Evolutionary conservation across 2,888 invertebrate genomes (phyloP), one percentile per base, ranked within the genome.

Genomic region (Dolomedes plantarius): DNA sequence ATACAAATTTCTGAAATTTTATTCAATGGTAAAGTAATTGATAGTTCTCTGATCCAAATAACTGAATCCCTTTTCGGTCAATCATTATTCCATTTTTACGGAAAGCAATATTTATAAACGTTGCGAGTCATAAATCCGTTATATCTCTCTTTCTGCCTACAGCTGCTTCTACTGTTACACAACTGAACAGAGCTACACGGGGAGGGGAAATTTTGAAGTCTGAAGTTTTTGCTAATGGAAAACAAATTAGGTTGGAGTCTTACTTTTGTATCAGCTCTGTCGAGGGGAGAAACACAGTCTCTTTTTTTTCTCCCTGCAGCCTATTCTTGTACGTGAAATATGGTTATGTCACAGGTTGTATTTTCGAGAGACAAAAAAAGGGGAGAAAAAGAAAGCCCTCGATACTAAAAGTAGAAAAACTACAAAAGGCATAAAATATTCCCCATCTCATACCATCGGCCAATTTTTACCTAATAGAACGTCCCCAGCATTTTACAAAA

Each of bases 311-410:
- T 36, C 36, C 7, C 46, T 46, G 2, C 16, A 9, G 2, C n/a
- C 46, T 46, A 46, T 46, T 46, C 46, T 46, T 46, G 56, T 39
- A 19, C 23, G 23, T 83, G 76, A 83, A 83, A 83, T 83, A 83
- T 83, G 82, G 82, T 83, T 76, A 72, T 76, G 82, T 76, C 36
- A 50, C 76, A 83, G 82, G 76, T 83, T 83, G 82, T 50, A 65
- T 77, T 65, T 36, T n/a, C 69, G 19, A 71, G 76, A 64, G 62
- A 65, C 46, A 83, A 83, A 83, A 83, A 76, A 67, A 23, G 11
- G 19, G 7, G 28, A 29, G 65, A n/a, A 46, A 46, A 46, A 46
- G n/a, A 9, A 16, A n/a, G 16, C 46, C n/a, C 16, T 46, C 46
- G 9, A 9, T 46, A n/a, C 9, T 46, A 46, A 46, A 46, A 46